Percentiles rank a stretch among this genome's conserved stretches.
These are phyloP conservation scores for Conopomorpha cramerella DNA, from an alignment of 1,140 invertebrate species.

Conservation along the genomic window DNA sequence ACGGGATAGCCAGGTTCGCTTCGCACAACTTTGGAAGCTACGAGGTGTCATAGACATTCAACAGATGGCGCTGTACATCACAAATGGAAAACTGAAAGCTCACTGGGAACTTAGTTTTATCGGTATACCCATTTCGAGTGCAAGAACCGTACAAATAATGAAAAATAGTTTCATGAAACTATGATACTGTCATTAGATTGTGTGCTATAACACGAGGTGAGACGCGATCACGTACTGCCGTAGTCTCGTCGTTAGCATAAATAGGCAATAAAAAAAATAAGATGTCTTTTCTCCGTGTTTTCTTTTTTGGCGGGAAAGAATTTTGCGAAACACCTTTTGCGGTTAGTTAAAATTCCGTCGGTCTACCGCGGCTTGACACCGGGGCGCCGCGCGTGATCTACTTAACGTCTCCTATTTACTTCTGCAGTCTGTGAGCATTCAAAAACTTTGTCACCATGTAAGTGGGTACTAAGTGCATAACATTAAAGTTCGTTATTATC, in stretches of 20 bases:
- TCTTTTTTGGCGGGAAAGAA: slow-evolving; percentile 39
- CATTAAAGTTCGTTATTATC: slow-evolving; percentile 6
- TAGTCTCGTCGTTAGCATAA: slow-evolving; percentile 25
- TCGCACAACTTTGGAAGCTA: too few species aligned
- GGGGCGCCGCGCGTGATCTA: slow-evolving; percentile 43
- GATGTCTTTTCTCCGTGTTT: slow-evolving; percentile 19
- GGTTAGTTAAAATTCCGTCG: slow-evolving; percentile 46
- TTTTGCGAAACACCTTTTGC: slow-evolving; percentile 38
- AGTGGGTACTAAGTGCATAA: slow-evolving; percentile 7
- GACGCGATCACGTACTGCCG: neutral
- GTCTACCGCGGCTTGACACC: slow-evolving; percentile 10
- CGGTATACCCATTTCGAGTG: too few species aligned
- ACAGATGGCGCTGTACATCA: too few species aligned
- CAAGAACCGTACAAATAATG: neutral
- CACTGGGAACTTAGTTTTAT: too few species aligned
- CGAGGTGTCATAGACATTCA: too few species aligned
- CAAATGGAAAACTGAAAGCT: too few species aligned
- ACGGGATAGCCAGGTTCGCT: too few species aligned
- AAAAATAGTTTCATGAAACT: neutral
- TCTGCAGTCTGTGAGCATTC: slow-evolving; percentile 6
- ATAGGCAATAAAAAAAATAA: slow-evolving; percentile 45
- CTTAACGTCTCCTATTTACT: slow-evolving; percentile 19
- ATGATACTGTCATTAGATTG: neutral
- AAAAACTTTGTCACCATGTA: slow-evolving; percentile 5
- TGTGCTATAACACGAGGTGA: neutral